phyloP scores from a whole-genome alignment of 1,140 invertebrate species.

The Drosophila tropicalis region DNA sequence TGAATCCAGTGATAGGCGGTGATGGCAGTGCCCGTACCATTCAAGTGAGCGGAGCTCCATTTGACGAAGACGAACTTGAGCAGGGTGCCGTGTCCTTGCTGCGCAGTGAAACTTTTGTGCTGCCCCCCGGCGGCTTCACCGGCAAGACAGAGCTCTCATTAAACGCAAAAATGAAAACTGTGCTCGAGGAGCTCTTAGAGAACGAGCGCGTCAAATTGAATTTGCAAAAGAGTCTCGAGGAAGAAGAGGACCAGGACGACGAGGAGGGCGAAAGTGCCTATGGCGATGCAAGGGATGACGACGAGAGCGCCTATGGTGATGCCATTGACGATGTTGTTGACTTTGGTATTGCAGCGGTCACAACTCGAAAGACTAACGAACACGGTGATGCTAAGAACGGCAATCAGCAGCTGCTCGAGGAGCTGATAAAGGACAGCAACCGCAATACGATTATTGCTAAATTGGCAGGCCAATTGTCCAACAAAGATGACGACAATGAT shows the following conservation, averaged over 20 bases:
- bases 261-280: constrained; percentile 58
- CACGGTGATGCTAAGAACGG: constrained; percentile 65
- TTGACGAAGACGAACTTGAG: constrained; percentile 52
- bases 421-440: constrained; percentile 78
- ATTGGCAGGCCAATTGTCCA: constrained; percentile 63
- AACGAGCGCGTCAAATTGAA: constrained; percentile 83
- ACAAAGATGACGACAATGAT: constrained; percentile 64
- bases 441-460: constrained; percentile 74
- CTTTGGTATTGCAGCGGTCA: constrained; percentile 46
- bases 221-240: constrained; percentile 82
- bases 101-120: constrained; percentile 78
- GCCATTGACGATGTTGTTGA: constrained; percentile 76
- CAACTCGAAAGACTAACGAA: constrained; percentile 34
- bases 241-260: constrained; percentile 44
- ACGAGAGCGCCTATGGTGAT: constrained; percentile 69
- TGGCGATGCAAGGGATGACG: constrained; percentile 66
- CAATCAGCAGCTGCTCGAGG: constrained; percentile 73
- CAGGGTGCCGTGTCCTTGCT: constrained; percentile 55
- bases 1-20: constrained; percentile 79
- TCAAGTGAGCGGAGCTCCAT: constrained; percentile 70
- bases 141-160: constrained; percentile 76
- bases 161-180: constrained; percentile 83
- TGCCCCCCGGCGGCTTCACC: constrained; percentile 39
- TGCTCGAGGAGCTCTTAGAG: constrained; percentile 81
- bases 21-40: constrained; percentile 77